Evolutionary conservation across 2,888 invertebrate species (phyloP), one percentile per base, ranked within the genome.

Genomic region (Thecophora atra): DNA sequence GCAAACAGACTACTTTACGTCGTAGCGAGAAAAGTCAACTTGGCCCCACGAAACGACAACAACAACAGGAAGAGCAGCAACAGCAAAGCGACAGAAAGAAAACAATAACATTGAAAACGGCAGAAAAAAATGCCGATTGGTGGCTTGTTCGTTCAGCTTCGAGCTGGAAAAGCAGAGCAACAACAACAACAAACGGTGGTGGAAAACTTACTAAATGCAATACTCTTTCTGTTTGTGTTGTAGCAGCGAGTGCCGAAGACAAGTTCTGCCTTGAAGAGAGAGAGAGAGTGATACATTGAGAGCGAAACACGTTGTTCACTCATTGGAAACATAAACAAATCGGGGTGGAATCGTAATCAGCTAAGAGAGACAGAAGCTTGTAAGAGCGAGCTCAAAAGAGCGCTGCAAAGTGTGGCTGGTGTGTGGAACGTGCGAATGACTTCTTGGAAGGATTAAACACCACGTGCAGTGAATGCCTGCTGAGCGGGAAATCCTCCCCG

Each of bases 21-120:
- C 73, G 76, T 72, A 67, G 71, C 76, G 72, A 28, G 74, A 76
- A 75, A 74, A 76, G 72, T 72, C 75, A 73, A 72, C 73, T 77
- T 73, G 75, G 69, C 72, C 73, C 67, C 72, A 71, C 60, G 30
- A 30, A 37, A 54, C 54, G 54, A 67, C 54, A 66, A 47, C 70
- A 63, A 63, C 47, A 70, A 47, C 24, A 58, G 30, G 51, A 44
- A 28, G 19, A 15, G 44, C 28, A 60, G 28, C 62, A 26, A 24
- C 60, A 28, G n/a, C 26, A 63, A 42, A 44, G 51, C 62, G 56
- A 54, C 21, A 56, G 54, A 47, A 65, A 26, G 63, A 37, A 65
- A 62, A 65, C 44, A 65, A 30, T 7, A 60, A 37, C 37, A 60
- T 15, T 28, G 21, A n/a, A 6, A 21, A 54, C 54, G 28, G 58